Evolutionary conservation across 2,888 invertebrate species (phyloP).

Genomic region (Hyppa rectilinea): DNA sequence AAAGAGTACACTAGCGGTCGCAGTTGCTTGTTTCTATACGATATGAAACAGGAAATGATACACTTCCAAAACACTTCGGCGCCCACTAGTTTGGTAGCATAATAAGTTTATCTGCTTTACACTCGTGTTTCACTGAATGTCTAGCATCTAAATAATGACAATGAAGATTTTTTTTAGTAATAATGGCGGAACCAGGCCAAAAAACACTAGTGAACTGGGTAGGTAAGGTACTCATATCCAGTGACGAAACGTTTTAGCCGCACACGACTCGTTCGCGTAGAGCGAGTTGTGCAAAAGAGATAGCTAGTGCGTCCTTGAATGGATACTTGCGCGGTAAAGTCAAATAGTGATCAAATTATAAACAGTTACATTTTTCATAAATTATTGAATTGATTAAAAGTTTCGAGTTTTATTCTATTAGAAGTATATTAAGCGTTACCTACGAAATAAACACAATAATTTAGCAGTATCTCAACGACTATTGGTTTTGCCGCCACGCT

Average conservation of each 20-base stretch:
- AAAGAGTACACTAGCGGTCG: conserved; percentile 86
- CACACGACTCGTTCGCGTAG: conserved; percentile 76
- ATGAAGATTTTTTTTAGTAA: conserved; percentile 77
- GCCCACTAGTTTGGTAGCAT: conserved; percentile 50
- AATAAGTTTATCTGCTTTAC: conserved; percentile 31
- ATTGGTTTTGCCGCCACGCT: conserved; percentile 71
- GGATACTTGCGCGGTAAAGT: conserved; percentile 89
- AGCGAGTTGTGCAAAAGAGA: conserved; percentile 77
- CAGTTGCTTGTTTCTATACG: conserved; percentile 88
- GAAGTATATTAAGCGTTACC: neutral
- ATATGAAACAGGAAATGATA: conserved; percentile 89
- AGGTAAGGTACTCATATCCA: conserved; percentile 82
- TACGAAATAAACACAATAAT: neutral
- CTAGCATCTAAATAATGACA: conserved; percentile 72
- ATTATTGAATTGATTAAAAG: neutral
- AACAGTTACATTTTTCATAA: conserved; percentile 1
- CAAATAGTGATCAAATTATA: conserved; percentile 75
- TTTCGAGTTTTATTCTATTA: neutral
- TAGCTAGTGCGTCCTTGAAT: conserved; percentile 80
- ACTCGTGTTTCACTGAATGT: conserved; percentile 43
- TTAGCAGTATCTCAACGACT: conserved; percentile 60
- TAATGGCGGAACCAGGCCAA: conserved; percentile 88
- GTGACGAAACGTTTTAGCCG: conserved; percentile 85
- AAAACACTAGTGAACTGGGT: conserved; percentile 84
- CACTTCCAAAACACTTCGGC: conserved; percentile 80